phyloP scores from a whole-genome alignment of 2,888 invertebrate species.

The Chouioia cunea region DNA sequence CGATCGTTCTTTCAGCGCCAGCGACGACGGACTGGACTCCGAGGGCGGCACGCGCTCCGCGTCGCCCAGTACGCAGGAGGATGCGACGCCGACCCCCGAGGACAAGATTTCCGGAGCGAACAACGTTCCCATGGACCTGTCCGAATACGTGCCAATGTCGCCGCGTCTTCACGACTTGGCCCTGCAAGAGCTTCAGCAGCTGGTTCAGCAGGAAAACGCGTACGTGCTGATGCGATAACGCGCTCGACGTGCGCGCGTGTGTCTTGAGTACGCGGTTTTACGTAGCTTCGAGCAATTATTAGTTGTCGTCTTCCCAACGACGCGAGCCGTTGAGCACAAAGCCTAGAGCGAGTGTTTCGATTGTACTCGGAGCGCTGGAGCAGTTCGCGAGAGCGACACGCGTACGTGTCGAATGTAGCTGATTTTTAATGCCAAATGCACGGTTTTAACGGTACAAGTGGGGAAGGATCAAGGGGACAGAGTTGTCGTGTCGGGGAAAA shows the following conservation, averaged over 20 bases:
- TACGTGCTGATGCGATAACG: constrained; percentile 64
- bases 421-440: constrained; percentile 36
- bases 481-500: too few relatives aligned
- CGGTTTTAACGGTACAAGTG: constrained; percentile 9
- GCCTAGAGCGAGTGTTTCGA: background rate
- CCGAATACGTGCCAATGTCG: constrained; percentile 65
- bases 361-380: constrained; percentile 3
- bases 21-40: constrained; percentile 60
- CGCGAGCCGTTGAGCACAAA: constrained; percentile 3
- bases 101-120: constrained; percentile 47
- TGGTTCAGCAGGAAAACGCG: constrained; percentile 57
- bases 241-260: too few relatives aligned
- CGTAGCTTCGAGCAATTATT: constrained; percentile 34
- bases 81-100: constrained; percentile 56
- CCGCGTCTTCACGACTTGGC: constrained; percentile 60
- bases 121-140: constrained; percentile 53
- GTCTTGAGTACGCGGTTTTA: too few relatives aligned
- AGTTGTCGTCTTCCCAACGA: constrained; percentile 44
- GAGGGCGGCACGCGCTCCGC: constrained; percentile 59
- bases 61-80: constrained; percentile 57
- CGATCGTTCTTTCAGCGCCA: constrained; percentile 48
- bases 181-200: constrained; percentile 52
- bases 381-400: background rate
- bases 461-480: too few relatives aligned
- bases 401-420: constrained; percentile 3